phyloP scores from a whole-genome alignment of 2,888 invertebrate species.

The Caenorhabditis afra region DNA sequence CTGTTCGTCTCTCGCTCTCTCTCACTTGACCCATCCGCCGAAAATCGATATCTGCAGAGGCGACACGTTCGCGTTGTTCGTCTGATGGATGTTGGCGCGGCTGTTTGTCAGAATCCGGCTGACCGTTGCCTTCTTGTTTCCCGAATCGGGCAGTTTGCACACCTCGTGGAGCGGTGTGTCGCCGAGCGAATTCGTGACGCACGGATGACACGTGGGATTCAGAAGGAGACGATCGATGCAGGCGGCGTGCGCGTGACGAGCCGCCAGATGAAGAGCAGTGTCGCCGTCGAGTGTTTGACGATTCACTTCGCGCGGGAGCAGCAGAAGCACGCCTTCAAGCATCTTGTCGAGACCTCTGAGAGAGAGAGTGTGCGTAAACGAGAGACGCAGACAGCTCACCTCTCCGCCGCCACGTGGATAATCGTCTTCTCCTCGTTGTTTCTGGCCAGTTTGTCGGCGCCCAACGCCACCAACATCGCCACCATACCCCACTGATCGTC shows the following conservation, averaged over 20 bases:
- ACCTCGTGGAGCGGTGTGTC: conserved; percentile 63
- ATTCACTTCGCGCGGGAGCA: conserved; percentile 52
- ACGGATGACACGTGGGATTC: conserved; percentile 46
- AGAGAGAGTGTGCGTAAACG: not conserved
- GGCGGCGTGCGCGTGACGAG: conserved; percentile 61
- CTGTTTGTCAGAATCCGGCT: conserved; percentile 62
- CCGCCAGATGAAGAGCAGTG: conserved; percentile 63
- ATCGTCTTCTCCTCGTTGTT: conserved; percentile 45
- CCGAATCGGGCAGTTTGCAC: conserved; percentile 56
- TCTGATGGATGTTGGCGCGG: conserved; percentile 55
- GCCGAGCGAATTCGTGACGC: conserved; percentile 57
- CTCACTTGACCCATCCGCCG: conserved; percentile 47
- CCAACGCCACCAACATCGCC: conserved; percentile 50
- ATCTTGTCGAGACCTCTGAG: conserved; percentile 55
- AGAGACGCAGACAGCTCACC: conserved; percentile 20
- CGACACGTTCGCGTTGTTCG: conserved; percentile 41
- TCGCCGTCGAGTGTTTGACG: conserved; percentile 53
- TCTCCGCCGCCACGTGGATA: conserved; percentile 61
- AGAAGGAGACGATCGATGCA: conserved; percentile 65
- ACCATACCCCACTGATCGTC: conserved; percentile 59
- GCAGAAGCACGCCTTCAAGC: conserved; percentile 51
- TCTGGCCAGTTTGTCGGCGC: conserved; percentile 49
- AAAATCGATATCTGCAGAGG: conserved; percentile 54
- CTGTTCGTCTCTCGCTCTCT: too few species aligned
- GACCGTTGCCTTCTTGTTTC: conserved; percentile 60